phyloP scores from a whole-genome alignment of 1,140 invertebrate species.

The Mya arenaria region DNA sequence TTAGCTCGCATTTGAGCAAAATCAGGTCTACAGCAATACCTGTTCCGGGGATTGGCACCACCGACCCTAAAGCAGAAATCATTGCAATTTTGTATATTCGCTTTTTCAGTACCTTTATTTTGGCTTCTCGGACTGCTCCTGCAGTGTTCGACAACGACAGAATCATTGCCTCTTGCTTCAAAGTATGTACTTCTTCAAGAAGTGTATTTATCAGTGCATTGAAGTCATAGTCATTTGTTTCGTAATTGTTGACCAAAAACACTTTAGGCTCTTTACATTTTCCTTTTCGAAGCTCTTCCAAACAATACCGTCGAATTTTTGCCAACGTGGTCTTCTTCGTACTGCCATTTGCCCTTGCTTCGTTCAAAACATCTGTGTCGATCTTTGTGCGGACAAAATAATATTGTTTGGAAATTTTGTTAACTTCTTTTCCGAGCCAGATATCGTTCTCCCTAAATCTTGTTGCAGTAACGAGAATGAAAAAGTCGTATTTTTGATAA shows the following conservation, averaged over 20 bases:
- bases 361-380: background rate
- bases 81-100: too few relatives aligned
- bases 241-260: background rate
- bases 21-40: too few relatives aligned
- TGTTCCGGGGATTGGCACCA: too few relatives aligned
- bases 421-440: background rate
- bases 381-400: background rate
- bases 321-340: background rate
- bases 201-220: too few relatives aligned
- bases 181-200: too few relatives aligned
- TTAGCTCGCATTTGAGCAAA: too few relatives aligned
- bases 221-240: background rate
- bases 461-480: background rate
- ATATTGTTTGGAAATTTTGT: background rate
- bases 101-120: too few relatives aligned
- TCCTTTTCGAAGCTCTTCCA: background rate
- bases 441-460: background rate
- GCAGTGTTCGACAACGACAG: too few relatives aligned
- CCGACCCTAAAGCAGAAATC: too few relatives aligned
- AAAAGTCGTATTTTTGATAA: background rate
- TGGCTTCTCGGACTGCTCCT: too few relatives aligned
- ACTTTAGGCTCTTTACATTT: background rate
- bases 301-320: background rate
- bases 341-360: background rate
- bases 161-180: too few relatives aligned